Conservation (phyloP, 2,113 vertebrate genomes). For the Chitala chitala region DNA sequence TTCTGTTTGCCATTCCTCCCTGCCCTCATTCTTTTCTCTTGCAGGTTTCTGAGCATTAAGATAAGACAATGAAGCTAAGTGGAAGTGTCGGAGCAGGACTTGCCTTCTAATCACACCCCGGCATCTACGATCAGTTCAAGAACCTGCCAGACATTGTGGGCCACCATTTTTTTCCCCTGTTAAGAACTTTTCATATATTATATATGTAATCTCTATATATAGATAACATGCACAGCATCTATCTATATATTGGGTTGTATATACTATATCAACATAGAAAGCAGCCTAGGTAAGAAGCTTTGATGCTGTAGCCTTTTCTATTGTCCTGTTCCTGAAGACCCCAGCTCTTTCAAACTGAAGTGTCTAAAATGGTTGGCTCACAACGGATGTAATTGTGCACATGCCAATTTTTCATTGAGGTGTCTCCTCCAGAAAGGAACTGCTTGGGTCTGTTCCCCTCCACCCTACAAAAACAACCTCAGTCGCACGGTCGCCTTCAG, state of each 20-base stretch:
- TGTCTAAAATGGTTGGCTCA: constrained; percentile 73
- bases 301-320: constrained; percentile 63
- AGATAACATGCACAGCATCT: constrained; percentile 62
- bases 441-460: constrained; percentile 53
- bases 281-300: constrained; percentile 53
- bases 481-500: not conserved
- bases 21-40: constrained; percentile 44
- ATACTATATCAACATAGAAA: constrained; percentile 64
- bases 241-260: constrained; percentile 73
- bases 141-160: constrained; percentile 79
- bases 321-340: constrained; percentile 58
- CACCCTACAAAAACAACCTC: not conserved
- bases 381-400: constrained; percentile 80
- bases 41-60: constrained; percentile 82
- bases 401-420: constrained; percentile 77
- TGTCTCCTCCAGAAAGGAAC: constrained; percentile 72
- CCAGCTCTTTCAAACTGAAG: constrained; percentile 68
- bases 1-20: constrained; percentile 33
- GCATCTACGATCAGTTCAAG: constrained; percentile 83
- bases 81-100: constrained; percentile 79
- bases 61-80: constrained; percentile 77
- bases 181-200: constrained; percentile 60
- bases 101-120: constrained; percentile 73
- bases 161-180: constrained; percentile 65
- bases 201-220: constrained; percentile 69